A percentile compares a stretch with the other conserved stretches of the same genome.
Evolutionary conservation across 37 sponge, comb jelly and placozoan genomes (phyloP).

Genomic region (Eunapius fragilis): DNA sequence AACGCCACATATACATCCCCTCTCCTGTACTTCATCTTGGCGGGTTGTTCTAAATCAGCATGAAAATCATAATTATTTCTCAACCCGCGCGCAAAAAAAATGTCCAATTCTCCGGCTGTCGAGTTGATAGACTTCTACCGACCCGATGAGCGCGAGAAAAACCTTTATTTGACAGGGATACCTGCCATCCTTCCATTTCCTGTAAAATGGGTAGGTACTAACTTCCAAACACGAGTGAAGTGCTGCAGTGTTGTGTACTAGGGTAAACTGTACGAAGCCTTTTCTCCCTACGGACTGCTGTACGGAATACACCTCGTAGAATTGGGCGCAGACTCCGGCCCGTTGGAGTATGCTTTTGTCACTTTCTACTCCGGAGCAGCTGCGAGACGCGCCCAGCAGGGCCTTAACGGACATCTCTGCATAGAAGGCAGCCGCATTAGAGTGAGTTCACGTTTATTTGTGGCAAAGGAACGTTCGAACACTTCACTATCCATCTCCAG

Average conservation of each 20-base stretch:
- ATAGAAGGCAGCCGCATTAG: background rate
- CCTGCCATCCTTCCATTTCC: background rate
- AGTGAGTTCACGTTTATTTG: background rate
- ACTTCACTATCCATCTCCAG: background rate
- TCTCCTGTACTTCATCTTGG: background rate
- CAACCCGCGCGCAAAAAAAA: background rate
- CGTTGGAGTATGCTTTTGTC: slow-evolving; percentile 38
- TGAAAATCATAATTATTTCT: background rate
- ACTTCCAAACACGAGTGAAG: background rate
- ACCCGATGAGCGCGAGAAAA: slow-evolving; percentile 1
- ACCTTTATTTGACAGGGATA: slow-evolving; percentile 17
- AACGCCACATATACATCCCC: background rate
- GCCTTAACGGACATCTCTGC: background rate
- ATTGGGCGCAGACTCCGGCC: background rate
- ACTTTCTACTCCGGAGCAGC: slow-evolving; percentile 29
- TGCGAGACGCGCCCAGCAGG: slow-evolving; percentile 3
- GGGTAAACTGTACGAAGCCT: slow-evolving; percentile 11
- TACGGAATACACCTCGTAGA: slow-evolving; percentile 13
- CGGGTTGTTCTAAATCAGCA: background rate
- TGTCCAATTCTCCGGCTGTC: background rate
- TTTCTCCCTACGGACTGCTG: slow-evolving; percentile 23
- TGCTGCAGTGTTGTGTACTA: background rate
- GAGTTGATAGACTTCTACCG: slow-evolving; percentile 20
- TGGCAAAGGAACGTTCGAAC: background rate
- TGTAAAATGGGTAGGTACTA: slow-evolving; percentile 12